A percentile compares a stretch with the other conserved stretches of the same genome.
phyloP scores from a whole-genome alignment of 2,888 invertebrate species.

The Tachina grossa region DNA sequence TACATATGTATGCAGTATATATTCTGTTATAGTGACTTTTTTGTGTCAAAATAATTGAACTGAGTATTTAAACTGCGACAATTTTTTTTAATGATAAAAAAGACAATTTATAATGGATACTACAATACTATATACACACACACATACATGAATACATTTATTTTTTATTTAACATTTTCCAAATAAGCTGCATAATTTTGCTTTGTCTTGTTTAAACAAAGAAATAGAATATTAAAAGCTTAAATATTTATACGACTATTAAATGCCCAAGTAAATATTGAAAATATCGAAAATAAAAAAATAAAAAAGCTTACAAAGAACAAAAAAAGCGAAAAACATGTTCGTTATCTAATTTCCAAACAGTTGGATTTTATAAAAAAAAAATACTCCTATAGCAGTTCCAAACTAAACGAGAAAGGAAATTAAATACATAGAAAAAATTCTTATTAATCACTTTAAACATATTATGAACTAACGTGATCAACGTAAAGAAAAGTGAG shows the following conservation, averaged over 20 bases:
- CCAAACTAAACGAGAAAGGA: conserved; percentile 5
- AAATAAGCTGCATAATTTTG: conserved; percentile 15
- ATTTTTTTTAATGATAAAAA: conserved; percentile 5
- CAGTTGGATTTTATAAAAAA: conserved; percentile 21
- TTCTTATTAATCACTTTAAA: conserved; percentile 21
- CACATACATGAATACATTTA: background rate
- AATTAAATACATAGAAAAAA: conserved; percentile 11
- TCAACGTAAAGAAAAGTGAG: background rate
- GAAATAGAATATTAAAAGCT: conserved; percentile 54
- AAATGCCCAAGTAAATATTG: conserved; percentile 51
- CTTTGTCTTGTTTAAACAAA: conserved; percentile 49
- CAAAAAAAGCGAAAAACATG: conserved; percentile 33
- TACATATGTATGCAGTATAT: background rate
- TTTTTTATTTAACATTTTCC: conserved; percentile 5
- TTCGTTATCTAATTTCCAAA: conserved; percentile 27
- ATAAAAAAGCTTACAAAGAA: conserved; percentile 30
- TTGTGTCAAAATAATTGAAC: conserved; percentile 23
- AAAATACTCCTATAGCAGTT: background rate
- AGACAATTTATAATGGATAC: background rate
- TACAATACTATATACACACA: background rate
- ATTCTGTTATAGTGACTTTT: background rate
- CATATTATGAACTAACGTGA: background rate
- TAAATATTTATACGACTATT: conserved; percentile 34
- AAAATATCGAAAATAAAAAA: conserved; percentile 29
- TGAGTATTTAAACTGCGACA: background rate